Evolutionary conservation across 2,797 vertebrate species (phyloP).

Genomic region (Acanthopagrus latus): DNA sequence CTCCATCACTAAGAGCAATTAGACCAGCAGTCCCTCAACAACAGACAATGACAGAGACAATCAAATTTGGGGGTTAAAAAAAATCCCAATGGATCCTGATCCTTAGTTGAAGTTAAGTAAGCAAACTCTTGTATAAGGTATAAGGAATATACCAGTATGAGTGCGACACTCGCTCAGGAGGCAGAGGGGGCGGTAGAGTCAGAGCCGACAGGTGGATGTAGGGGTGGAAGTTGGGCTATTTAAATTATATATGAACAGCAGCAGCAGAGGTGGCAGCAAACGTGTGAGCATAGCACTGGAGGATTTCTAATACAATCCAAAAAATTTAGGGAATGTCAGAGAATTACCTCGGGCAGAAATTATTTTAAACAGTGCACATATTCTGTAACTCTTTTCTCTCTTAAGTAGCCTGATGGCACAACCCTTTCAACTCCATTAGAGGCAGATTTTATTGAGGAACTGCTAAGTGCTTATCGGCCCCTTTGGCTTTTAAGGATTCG

Average conservation of each 20-base stretch:
- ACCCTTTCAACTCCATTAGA: slow-evolving; percentile 30
- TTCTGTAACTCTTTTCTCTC: background rate
- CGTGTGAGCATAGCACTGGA: background rate
- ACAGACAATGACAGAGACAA: background rate
- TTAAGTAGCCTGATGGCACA: background rate
- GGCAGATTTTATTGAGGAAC: slow-evolving; percentile 5
- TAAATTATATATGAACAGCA: background rate
- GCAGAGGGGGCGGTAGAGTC: background rate
- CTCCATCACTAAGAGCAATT: background rate
- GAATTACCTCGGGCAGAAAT: background rate
- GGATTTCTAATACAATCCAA: background rate
- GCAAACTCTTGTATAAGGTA: background rate
- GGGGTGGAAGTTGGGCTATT: background rate
- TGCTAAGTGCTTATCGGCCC: slow-evolving; percentile 18
- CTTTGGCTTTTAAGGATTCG: slow-evolving; percentile 7
- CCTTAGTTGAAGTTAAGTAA: background rate
- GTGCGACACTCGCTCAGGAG: background rate
- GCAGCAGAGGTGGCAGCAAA: background rate
- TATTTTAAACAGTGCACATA: background rate
- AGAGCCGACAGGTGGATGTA: background rate
- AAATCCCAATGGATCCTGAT: too few relatives aligned
- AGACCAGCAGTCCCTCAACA: background rate
- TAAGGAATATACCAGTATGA: background rate
- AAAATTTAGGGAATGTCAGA: background rate
- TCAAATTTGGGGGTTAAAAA: background rate